phyloP scores from a whole-genome alignment of 2,888 invertebrate genomes.

The Harpalus rubripes region DNA sequence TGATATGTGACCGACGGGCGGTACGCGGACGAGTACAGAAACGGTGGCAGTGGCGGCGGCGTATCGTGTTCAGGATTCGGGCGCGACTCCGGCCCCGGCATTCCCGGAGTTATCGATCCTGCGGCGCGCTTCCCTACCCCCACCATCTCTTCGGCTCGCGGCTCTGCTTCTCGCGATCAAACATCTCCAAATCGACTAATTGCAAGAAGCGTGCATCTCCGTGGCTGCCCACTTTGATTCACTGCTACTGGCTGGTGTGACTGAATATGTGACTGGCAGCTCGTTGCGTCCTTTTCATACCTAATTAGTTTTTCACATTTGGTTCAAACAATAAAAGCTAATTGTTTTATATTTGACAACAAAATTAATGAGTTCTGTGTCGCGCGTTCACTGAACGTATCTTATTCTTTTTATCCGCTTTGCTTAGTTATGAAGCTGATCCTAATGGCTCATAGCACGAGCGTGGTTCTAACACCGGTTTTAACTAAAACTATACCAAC shows the following conservation, averaged over 20 bases:
- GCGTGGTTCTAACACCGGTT: too few relatives aligned
- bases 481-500: too few relatives aligned
- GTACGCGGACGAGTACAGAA: background rate
- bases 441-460: too few relatives aligned
- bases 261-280: slow-evolving; percentile 24
- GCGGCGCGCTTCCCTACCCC: slow-evolving; percentile 25
- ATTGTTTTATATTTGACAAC: slow-evolving; percentile 64
- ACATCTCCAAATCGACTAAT: slow-evolving; percentile 45
- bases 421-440: too few relatives aligned
- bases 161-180: slow-evolving; percentile 19
- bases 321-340: slow-evolving; percentile 60
- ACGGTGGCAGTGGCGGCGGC: slow-evolving; percentile 15
- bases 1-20: slow-evolving; percentile 64
- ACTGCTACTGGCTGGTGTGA: background rate
- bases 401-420: too few relatives aligned
- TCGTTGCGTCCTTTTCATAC: slow-evolving; percentile 7
- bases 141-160: background rate
- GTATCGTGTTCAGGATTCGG: slow-evolving; percentile 63
- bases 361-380: slow-evolving; percentile 63
- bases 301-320: slow-evolving; percentile 60
- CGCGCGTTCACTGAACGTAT: slow-evolving; percentile 38
- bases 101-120: slow-evolving; percentile 66
- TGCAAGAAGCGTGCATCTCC: slow-evolving; percentile 27
- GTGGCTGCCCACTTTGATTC: slow-evolving; percentile 4
- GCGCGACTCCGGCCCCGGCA: slow-evolving; percentile 64